phyloP scores from a whole-genome alignment of 2,113 vertebrate genomes.

The Theristicus caerulescens region DNA sequence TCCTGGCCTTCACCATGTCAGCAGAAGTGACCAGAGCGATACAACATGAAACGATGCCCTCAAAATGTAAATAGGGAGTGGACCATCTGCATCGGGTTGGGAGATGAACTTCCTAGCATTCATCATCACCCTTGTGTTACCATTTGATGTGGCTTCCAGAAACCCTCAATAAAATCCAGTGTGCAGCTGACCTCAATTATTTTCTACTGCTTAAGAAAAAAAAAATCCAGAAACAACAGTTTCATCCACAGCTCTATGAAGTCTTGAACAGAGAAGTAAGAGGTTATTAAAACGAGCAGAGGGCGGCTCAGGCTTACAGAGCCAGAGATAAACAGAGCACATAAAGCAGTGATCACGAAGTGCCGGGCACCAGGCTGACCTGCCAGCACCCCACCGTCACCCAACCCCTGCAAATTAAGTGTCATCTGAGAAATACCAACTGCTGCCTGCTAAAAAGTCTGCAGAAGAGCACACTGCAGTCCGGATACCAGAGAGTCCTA shows the following conservation, averaged over 20 bases:
- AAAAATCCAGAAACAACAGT: neutral
- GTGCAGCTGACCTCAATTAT: neutral
- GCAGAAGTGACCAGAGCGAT: neutral
- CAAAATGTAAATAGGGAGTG: neutral
- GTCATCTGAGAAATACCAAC: neutral
- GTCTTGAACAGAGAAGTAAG: neutral
- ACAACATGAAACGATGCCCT: neutral
- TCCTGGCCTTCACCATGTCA: neutral
- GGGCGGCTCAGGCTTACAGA: neutral
- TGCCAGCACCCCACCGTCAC: neutral
- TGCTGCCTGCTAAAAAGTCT: neutral
- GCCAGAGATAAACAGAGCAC: neutral
- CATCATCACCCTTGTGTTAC: neutral
- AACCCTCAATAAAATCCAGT: neutral
- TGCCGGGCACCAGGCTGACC: neutral
- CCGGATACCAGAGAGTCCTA: accelerated
- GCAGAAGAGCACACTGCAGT: neutral
- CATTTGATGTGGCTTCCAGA: neutral
- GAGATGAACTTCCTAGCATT: neutral
- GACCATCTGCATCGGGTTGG: neutral
- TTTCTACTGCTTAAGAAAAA: neutral
- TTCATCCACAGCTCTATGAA: neutral
- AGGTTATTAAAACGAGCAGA: neutral
- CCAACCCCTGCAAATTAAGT: neutral
- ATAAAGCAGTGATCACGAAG: neutral